Evolutionary conservation across 2,113 vertebrate genomes (phyloP).

Genomic region (Canis aureus): DNA sequence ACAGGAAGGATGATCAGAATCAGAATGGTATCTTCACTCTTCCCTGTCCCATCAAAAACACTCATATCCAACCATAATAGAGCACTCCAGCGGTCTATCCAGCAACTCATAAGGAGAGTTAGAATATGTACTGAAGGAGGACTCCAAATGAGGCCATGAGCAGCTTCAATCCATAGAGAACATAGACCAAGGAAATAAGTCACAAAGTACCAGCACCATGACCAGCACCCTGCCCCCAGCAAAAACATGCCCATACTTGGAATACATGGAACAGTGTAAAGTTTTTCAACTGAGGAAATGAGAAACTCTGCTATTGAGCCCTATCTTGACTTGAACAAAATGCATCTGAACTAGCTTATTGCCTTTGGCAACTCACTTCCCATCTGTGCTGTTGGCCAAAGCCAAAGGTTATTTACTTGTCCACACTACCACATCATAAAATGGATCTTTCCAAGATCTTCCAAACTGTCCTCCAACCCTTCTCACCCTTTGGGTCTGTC

Average conservation of each 20-base stretch:
- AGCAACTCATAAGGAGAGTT: neutral
- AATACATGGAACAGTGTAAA: neutral
- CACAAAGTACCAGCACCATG: neutral
- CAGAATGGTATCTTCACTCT: neutral
- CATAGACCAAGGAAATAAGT: neutral
- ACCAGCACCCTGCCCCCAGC: neutral
- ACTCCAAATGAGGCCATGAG: neutral
- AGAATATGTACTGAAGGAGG: neutral
- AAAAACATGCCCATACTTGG: neutral
- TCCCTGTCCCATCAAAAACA: neutral
- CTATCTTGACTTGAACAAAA: neutral
- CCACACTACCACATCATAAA: neutral
- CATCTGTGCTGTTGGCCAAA: neutral
- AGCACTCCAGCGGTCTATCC: neutral
- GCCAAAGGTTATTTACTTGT: neutral
- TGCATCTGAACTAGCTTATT: neutral
- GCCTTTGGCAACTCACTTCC: neutral
- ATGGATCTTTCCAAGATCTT: neutral
- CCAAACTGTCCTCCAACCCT: neutral
- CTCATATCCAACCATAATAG: neutral
- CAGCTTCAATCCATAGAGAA: neutral
- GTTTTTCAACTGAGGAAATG: neutral
- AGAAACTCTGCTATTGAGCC: neutral
- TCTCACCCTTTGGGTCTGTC: neutral
- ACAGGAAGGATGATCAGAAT: neutral